Base-by-base conservation (phyloP, 2,113 vertebrate genomes). In the Bos javanicus region DNA sequence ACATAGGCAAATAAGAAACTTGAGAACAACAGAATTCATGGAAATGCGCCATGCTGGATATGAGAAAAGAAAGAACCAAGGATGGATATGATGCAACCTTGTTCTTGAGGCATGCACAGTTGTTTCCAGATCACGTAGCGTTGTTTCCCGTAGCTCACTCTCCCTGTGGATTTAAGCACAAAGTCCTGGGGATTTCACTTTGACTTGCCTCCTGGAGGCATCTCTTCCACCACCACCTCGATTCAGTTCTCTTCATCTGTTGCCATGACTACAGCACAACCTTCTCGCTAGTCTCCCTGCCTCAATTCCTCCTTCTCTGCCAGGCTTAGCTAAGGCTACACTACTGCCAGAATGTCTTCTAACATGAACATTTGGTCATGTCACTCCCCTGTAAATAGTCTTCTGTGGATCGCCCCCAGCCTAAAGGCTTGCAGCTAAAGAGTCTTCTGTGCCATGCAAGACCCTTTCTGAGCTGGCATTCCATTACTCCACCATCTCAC, bases 221-320 rank as follows among this genome's bases (percentile, higher is more conserved):
- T 94, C 60, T 56, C 83, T 97, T 60, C 64, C 2, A 33, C 90
- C 74, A 59, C 92, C 52, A 30, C 85, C 87, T 97, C 46, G 1
- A 13, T 95, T 97, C 90, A 26, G 81, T 52, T 54, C 28, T 87
- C 59, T 92, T 82, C 85, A 71, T 95, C 90, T 91, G 95, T 98
- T 98, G 81, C 97, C 76, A 98, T 95, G 97, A 87, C 96, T 76
- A 97, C 95, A 54, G n/a, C 28, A 50, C 83, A 90, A 25, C 62
- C 93, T 98, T 74, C 83, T 95, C 62, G 46, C 39, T 92, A 74
- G 59, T 90, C 88, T 94, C 57, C 62, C 62, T 15, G 23, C 74
- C 60, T 93, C 90, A 80, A 2, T 64, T 56, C 60, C 19, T 93
- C 84, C 91, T 94, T 14, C 94, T 91, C 92, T 67, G 97, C 76